These are phyloP conservation scores for Anas platyrhynchos DNA, from an alignment of 2,113 vertebrate genomes.

Conservation along the genomic window DNA sequence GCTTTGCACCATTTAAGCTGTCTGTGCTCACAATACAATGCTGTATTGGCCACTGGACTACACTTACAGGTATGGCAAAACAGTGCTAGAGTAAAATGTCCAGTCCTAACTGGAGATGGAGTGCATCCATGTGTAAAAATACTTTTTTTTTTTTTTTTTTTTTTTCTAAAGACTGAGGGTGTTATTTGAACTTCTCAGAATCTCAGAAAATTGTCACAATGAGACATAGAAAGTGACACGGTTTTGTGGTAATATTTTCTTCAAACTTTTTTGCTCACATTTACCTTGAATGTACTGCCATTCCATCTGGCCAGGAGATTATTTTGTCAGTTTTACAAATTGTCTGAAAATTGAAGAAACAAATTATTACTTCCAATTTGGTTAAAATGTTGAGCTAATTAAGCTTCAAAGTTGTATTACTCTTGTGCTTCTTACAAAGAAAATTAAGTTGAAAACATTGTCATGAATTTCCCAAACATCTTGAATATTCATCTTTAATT, in stretches of 20 bases:
- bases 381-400: neutral
- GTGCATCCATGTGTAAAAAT: neutral
- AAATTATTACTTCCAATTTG: neutral
- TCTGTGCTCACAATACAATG: neutral
- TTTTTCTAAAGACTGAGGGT: neutral
- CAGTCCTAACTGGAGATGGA: neutral
- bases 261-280: neutral
- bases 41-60: neutral
- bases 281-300: neutral
- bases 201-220: neutral
- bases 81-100: neutral
- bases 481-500: neutral
- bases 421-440: neutral
- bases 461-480: neutral
- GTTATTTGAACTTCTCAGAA: neutral
- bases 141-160: neutral
- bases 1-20: accelerated
- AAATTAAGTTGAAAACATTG: neutral
- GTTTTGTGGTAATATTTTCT: neutral
- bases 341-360: neutral
- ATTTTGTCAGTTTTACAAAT: neutral
- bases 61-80: neutral
- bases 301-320: neutral
- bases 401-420: neutral
- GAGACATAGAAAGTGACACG: neutral